Evolutionary conservation across 2,113 vertebrate genomes (phyloP), one percentile per base, ranked within the genome.

Genomic region (Steatornis caripensis): DNA sequence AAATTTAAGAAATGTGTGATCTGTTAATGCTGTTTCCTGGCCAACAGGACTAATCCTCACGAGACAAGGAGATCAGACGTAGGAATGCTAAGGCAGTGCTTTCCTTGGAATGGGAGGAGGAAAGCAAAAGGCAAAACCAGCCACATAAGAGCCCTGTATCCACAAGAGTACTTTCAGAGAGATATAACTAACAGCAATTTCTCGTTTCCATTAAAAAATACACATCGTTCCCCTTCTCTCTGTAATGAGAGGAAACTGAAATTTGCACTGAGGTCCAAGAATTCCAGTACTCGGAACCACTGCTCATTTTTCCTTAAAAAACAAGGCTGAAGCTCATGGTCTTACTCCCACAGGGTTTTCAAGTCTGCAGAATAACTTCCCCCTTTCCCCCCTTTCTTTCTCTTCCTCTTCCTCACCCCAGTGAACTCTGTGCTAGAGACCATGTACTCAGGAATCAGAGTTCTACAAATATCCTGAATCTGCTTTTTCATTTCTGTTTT

Each of bases 401-500:
- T 89, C 70, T 53, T 93, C 27, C n/a, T 91, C 46, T 58, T 81
- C 86, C 72, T 95, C 62, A 65, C n/a, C 22, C 54, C 43, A 69
- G 54, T 79, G 62, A 91, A 61, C 70, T 75, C 70, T 23, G n/a
- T n/a, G n/a, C n/a, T n/a, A n/a, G n/a, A n/a, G n/a, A n/a, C n/a
- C n/a, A n/a, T n/a, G n/a, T n/a, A n/a, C n/a, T n/a, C n/a, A n/a
- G n/a, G n/a, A n/a, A n/a, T n/a, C n/a, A 76, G 61, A 77, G 23
- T 48, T 85, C 69, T 61, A 85, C n/a, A 76, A 80, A 93, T 91
- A 93, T 21, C 70, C 84, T 69, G 41, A 84, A 76, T 74, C 77
- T 79, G 53, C 55, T 76, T 85, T 92, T 86, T 80, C 83, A 93
- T 54, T 45, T 80, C 79, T 85, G 85, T 84, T 95, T 92, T 84